Base-by-base conservation (phyloP, 30 jellyfish, hydroid and myxozoan genomes). In the Phacellophora camtschatica region DNA sequence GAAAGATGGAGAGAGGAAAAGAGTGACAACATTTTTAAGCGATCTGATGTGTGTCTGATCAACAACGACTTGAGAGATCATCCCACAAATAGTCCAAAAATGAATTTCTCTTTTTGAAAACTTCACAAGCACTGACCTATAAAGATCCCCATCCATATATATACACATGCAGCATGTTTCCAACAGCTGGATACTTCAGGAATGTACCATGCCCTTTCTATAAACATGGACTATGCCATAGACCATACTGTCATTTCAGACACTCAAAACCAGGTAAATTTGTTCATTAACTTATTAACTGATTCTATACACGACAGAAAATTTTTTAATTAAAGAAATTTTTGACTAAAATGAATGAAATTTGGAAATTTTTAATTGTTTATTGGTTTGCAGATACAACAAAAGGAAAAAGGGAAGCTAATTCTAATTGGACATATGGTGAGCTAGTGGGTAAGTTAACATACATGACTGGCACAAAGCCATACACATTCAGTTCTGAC, bases 201-300 rank as follows among this genome's bases (percentile, higher is more conserved):
- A 85, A 67, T 63, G 88, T 90, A 9, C 71, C 87, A 4, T 92
- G 98, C 82, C 98, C 98, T 15, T 92, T 92, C 66, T 92, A 75
- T 45, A 61, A 46, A 18, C 95, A 92, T 80, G 98, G 96, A 4
- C 70, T 92, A 64, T 92, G 98, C 51, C 98, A 92, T 49, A 69
- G 98, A 18, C 98, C 98, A 5, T 92, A 78, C 63, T 92, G 98
- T 74, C 98, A 92, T 76, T 92, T 92, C 84, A 88, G 88, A 85
- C 98, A 92, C 49, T 71, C 86, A 16, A 92, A 84, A 73, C 82
- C 91, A 51, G 96, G 96, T 87, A 63, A 24, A 54, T 41, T n/a
- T n/a, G n/a, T n/a, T n/a, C n/a, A n/a, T n/a, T n/a, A n/a, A n/a
- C n/a, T n/a, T n/a, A n/a, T n/a, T n/a, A n/a, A n/a, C n/a, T n/a